Evolutionary conservation across 1,140 invertebrate genomes (phyloP).

Genomic region (Cotesia chilonis): DNA sequence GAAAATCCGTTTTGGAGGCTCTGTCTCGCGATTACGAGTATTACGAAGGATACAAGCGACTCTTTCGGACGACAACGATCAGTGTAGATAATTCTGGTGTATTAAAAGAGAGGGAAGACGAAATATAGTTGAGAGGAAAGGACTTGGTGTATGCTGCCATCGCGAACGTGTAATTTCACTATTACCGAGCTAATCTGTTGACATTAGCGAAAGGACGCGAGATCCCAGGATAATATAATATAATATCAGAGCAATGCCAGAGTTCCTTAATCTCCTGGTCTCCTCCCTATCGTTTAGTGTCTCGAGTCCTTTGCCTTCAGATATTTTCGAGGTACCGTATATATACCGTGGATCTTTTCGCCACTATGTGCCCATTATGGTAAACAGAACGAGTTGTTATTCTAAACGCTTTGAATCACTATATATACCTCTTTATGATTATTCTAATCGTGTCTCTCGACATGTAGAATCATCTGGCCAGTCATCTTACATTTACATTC

Average conservation of each 20-base stretch:
- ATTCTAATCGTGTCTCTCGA: slow-evolving; percentile 53
- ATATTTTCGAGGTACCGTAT: too few species aligned
- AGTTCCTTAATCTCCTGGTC: too few species aligned
- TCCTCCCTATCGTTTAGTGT: too few species aligned
- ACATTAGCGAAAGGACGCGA: slow-evolving; percentile 54
- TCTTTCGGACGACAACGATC: slow-evolving; percentile 20
- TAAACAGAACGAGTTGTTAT: slow-evolving; percentile 59
- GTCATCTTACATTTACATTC: too few species aligned
- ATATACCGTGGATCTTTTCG: slow-evolving; percentile 25
- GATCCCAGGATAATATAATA: not conserved
- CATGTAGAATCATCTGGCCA: not conserved
- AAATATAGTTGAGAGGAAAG: slow-evolving; percentile 23
- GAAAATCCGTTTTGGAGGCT: slow-evolving; percentile 47
- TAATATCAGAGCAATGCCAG: too few species aligned
- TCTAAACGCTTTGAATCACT: slow-evolving; percentile 36
- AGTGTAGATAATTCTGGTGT: slow-evolving; percentile 8
- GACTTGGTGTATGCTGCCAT: slow-evolving; percentile 13
- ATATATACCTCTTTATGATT: slow-evolving; percentile 40
- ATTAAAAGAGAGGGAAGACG: slow-evolving; percentile 24
- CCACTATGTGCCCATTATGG: slow-evolving; percentile 46
- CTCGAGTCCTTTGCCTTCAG: too few species aligned
- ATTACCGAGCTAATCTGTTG: slow-evolving; percentile 65
- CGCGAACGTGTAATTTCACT: slow-evolving; percentile 59
- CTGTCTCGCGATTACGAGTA: slow-evolving; percentile 33
- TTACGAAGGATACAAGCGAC: slow-evolving; percentile 28